phyloP scores from a whole-genome alignment of 2,797 vertebrate genomes.

The Naso thynnoides region DNA sequence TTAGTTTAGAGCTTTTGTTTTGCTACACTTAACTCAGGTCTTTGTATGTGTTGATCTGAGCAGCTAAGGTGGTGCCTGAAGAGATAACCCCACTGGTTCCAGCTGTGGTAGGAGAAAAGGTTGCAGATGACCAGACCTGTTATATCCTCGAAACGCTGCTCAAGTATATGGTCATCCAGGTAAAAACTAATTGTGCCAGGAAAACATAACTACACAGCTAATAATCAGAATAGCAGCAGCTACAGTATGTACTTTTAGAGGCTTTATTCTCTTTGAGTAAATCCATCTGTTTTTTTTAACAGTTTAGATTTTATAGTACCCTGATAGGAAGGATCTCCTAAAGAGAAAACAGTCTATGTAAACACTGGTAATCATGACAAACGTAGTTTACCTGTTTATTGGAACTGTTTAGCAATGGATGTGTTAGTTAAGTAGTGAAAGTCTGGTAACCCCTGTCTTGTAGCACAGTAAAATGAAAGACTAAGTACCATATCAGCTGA shows the following conservation, averaged over 20 bases:
- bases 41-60: constrained; percentile 49
- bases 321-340: not conserved
- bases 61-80: constrained; percentile 95
- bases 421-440: not conserved
- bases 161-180: constrained; percentile 98
- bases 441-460: not conserved
- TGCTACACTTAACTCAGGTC: not conserved
- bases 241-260: not conserved
- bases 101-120: constrained; percentile 91
- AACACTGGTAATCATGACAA: not conserved
- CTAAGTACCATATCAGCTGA: not conserved
- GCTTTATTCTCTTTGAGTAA: too few species aligned
- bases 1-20: not conserved
- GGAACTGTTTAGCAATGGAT: not conserved
- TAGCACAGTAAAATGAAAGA: constrained; percentile 3
- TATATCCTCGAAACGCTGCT: constrained; percentile 94
- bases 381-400: not conserved
- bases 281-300: not conserved
- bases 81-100: constrained; percentile 96
- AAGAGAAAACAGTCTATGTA: not conserved
- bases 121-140: constrained; percentile 95
- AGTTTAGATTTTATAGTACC: not conserved
- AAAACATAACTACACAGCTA: not conserved
- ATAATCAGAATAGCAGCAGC: not conserved
- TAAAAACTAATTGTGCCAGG: constrained; percentile 56